Conservation (phyloP, 1,140 invertebrate species). For the Drosophila melanica region DNA sequence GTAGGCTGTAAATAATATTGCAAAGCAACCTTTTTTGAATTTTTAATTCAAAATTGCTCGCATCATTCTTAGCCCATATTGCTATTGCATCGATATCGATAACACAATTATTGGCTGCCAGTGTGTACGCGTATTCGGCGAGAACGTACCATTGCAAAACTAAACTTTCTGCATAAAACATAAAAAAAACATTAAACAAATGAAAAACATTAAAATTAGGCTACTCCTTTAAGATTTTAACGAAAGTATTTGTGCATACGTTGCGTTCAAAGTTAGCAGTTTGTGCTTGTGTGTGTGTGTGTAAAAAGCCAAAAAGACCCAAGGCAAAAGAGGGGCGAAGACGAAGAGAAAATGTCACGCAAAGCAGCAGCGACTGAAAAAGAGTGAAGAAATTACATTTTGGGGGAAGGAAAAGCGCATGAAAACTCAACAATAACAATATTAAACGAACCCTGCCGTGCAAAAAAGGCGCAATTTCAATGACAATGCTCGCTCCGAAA, state of each 20-base stretch:
- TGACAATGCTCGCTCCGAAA: conserved; percentile 32
- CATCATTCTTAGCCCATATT: conserved; percentile 25
- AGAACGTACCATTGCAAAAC: conserved; percentile 74
- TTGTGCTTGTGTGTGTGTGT: conserved; percentile 46
- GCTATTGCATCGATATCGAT: conserved; percentile 40
- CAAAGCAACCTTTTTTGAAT: conserved; percentile 4
- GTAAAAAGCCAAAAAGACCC: conserved; percentile 49
- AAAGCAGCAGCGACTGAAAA: conserved; percentile 74
- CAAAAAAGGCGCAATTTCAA: conserved; percentile 45
- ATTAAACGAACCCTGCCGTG: conserved; percentile 31
- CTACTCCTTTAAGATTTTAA: conserved; percentile 23
- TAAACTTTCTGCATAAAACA: conserved; percentile 58
- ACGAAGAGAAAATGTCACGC: conserved; percentile 78
- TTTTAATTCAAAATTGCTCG: conserved; percentile 52
- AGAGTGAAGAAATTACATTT: conserved; percentile 76
- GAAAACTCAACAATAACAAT: conserved; percentile 57
- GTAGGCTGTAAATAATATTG: background rate
- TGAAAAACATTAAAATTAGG: conserved; percentile 67
- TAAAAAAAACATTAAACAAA: conserved; percentile 73
- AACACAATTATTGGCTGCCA: conserved; percentile 46
- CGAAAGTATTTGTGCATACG: conserved; percentile 20
- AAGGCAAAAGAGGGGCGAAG: conserved; percentile 65
- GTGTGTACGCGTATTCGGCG: conserved; percentile 55
- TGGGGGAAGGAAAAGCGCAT: conserved; percentile 52
- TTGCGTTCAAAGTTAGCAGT: conserved; percentile 24